Base-by-base conservation (phyloP, 2,888 invertebrate genomes). In the Sipha maydis region DNA sequence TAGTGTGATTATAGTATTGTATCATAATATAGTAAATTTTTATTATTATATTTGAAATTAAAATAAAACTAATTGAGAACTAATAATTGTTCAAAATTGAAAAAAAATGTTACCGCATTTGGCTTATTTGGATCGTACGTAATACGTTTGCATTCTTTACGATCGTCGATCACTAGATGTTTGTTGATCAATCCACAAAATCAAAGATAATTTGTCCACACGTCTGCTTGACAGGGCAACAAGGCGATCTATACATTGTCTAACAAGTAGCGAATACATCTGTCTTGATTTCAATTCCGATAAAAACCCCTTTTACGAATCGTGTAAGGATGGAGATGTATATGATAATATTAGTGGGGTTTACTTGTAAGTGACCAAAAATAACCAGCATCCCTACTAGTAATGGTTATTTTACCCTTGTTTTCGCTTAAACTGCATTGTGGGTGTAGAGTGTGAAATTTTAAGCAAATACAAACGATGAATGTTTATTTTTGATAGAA, bases 301-400 rank as follows among this genome's bases (percentile, higher is more conserved):
- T 85, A 85, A 85, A 85, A 85, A 85, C 67, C 85, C 67, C 85
- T 77, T 85, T 85, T 69, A 77, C 85, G 69, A 77, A 48, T 48
- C 21, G 34, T 69, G 31, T 31, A 34, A 85, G 67, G 85, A 67
- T 31, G 76, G 67, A 85, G 61, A 85, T 69, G 67, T 28, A 48
- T 69, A 77, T 77, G 77, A 85, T 77, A 77, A 85, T 77, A 85
- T 69, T 85, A 85, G 48, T 77, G 67, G 67, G 85, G 67, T 77
- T 67, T 85, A 85, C 85, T 85, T 19, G 85, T 85, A 85, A 67
- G 77, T 77, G 31, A 85, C 77, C 85, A 69, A 85, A 85, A 85
- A 85, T 77, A 77, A 85, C 85, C 67, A 48, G 48, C 67, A 77
- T 38, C 67, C 19, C 67, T n/a, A n/a, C 61, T 61, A 76, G 75